Base-by-base conservation (phyloP, 2,888 invertebrate genomes). In the Sepiola atlantica region DNA sequence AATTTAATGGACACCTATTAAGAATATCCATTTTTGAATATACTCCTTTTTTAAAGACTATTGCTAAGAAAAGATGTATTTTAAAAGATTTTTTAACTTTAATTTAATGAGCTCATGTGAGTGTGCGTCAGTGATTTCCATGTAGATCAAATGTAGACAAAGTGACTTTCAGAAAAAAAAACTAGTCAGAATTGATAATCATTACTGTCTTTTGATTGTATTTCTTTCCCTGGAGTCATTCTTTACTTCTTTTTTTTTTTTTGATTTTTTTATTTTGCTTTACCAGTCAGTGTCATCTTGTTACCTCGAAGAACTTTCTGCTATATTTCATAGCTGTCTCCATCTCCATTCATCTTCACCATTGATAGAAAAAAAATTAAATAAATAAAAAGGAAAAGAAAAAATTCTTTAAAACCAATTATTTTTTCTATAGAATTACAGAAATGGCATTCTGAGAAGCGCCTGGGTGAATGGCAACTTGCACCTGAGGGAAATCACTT, bases 401-500 rank as follows among this genome's bases (percentile, higher is more conserved):
- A 77, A n/a, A 77, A 28, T 77, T 28, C 28, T 77, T 77, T 16
- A 28, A 12, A 77, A 77, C 77, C 77, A 77, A 77, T 77, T 77
- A 61, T 61, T 61, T 61, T 24, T 77, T 77, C 18, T n/a, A 77
- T 77, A 77, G 77, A 77, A 77, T 77, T 77, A 77, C n/a, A 77
- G 77, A 77, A 77, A 77, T 77, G 77, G n/a, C 77, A 77, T 77
- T 77, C 28, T n/a, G n/a, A 77, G n/a, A 77, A 77, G 8, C n/a
- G 77, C 77, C n/a, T 77, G 77, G 16, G 77, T 77, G 77, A 77
- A 77, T 28, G 77, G 77, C 28, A 77, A 77, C 77, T 61, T 28
- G n/a, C 77, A 77, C 77, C 77, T 77, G 77, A 16, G 77, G n/a
- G 77, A 77, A 77, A 77, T 77, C 77, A 77, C 77, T 77, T 77